phyloP scores from a whole-genome alignment of 2,888 invertebrate genomes.

The Chelonus formosanus region DNA sequence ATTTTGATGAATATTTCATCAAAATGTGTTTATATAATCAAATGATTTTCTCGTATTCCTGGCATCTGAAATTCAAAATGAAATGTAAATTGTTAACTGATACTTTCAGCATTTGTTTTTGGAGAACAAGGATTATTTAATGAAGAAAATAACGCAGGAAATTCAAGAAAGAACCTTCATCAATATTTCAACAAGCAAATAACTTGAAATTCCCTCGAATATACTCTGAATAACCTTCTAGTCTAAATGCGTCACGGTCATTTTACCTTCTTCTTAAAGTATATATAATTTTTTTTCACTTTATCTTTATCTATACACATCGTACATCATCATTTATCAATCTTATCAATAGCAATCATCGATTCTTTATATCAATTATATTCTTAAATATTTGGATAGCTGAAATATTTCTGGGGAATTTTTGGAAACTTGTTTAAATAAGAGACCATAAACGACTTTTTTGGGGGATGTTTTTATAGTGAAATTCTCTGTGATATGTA shows the following conservation, averaged over 20 bases:
- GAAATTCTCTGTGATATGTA: too few species aligned
- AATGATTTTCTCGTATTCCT: too few species aligned
- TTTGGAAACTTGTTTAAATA: too few species aligned
- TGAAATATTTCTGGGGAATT: neutral
- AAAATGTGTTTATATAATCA: too few species aligned
- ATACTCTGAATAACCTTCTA: constrained; percentile 33
- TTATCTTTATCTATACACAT: too few species aligned
- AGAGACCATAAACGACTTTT: too few species aligned
- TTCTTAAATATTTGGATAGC: neutral
- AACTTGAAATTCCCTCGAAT: constrained; percentile 18
- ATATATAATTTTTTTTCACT: constrained; percentile 37
- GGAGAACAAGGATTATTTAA: neutral
- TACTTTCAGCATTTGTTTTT: too few species aligned
- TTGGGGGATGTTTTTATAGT: too few species aligned
- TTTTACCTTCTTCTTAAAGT: constrained; percentile 13
- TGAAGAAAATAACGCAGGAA: constrained; percentile 1
- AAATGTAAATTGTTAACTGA: too few species aligned
- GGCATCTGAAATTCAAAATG: too few species aligned
- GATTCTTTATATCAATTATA: constrained; percentile 33
- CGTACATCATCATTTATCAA: too few species aligned
- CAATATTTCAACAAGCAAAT: constrained; percentile 28
- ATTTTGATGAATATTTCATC: too few species aligned
- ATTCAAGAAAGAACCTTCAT: constrained; percentile 16
- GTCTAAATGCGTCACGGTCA: constrained; percentile 25
- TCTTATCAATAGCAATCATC: neutral